Evolutionary conservation across 1,140 invertebrate genomes (phyloP).

Genomic region (Meloidogyne chitwoodi): DNA sequence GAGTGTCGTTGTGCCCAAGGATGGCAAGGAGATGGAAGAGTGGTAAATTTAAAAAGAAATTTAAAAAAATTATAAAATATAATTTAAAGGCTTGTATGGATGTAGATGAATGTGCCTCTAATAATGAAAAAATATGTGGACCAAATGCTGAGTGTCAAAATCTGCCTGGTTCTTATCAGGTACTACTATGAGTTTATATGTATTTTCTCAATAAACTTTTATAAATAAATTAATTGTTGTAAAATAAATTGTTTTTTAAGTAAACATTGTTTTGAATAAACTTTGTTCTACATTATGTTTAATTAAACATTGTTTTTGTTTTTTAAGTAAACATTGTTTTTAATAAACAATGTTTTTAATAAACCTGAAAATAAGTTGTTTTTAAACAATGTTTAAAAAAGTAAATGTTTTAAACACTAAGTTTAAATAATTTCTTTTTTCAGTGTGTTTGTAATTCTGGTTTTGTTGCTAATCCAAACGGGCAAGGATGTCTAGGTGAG

Average conservation of each 20-base stretch:
- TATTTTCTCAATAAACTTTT: too few relatives aligned
- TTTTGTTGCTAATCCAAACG: slow-evolving; percentile 30
- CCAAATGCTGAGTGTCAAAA: slow-evolving; percentile 40
- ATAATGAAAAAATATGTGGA: slow-evolving; percentile 27
- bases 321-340: not conserved
- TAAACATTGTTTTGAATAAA: not conserved
- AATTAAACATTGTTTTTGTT: not conserved
- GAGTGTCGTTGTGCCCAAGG: slow-evolving; percentile 29
- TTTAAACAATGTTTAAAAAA: not conserved
- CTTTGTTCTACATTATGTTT: not conserved
- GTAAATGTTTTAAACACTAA: not conserved
- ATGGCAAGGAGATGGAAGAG: slow-evolving; percentile 39
- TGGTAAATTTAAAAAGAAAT: slow-evolving; percentile 19
- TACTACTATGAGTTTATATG: not conserved
- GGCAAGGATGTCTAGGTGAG: slow-evolving; percentile 25
- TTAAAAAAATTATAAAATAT: not conserved
- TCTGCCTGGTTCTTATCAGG: slow-evolving; percentile 33
- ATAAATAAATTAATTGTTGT: too few relatives aligned
- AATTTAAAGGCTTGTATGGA: slow-evolving; percentile 25
- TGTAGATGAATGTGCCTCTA: slow-evolving; percentile 35
- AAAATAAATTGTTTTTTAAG: too few relatives aligned
- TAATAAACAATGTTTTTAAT: not conserved
- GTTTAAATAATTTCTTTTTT: not conserved
- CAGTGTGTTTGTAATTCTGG: slow-evolving; percentile 39
- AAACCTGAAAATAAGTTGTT: not conserved